Conservation (phyloP, 2,797 vertebrate genomes). For the Sitta carolinensis region DNA sequence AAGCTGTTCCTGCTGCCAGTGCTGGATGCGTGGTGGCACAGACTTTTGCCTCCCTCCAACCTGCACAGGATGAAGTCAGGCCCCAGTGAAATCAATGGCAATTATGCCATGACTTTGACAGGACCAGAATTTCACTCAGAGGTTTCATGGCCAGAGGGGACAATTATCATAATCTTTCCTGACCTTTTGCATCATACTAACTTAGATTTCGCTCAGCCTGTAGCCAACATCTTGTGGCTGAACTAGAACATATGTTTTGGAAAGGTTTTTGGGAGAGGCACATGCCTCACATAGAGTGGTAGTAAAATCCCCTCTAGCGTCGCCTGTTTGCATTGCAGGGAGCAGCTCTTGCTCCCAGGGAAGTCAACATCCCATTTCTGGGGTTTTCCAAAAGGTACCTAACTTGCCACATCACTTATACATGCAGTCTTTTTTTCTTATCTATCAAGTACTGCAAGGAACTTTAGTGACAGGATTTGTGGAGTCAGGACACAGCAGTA, state of each 20-base stretch:
- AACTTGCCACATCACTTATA: background rate
- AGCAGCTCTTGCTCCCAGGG: background rate
- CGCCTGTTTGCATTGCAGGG: background rate
- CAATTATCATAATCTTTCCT: conserved; percentile 23
- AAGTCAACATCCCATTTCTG: background rate
- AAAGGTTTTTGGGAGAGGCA: background rate
- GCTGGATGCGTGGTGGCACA: background rate
- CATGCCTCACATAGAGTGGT: conserved; percentile 14
- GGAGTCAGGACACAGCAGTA: background rate
- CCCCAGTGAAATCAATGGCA: background rate
- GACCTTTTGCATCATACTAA: background rate
- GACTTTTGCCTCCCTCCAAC: background rate
- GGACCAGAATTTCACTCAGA: background rate
- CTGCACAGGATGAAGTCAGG: background rate
- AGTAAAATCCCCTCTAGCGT: conserved; percentile 63
- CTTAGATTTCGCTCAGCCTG: background rate
- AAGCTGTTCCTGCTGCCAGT: background rate
- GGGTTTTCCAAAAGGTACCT: background rate
- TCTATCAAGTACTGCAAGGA: background rate
- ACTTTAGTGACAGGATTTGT: background rate
- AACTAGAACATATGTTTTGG: background rate
- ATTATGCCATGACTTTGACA: background rate
- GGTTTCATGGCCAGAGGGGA: conserved; percentile 38
- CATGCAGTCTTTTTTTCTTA: too few species aligned
- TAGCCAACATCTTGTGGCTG: conserved; percentile 11